These are phyloP conservation scores for Cephalopholis sonnerati DNA, from an alignment of 2,113 vertebrate genomes.

Conservation along the genomic window DNA sequence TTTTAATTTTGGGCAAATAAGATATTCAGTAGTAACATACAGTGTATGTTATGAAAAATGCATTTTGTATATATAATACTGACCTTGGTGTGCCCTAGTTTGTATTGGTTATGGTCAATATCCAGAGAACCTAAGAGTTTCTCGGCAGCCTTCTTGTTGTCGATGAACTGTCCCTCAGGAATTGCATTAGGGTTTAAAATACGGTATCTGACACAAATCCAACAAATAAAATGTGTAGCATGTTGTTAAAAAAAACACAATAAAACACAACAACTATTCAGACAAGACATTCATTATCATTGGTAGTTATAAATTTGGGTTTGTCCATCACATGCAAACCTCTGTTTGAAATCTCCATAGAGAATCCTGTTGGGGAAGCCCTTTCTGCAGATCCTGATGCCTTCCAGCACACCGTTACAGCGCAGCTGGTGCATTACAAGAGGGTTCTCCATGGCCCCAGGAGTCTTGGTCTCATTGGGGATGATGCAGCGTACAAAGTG, in stretches of 20 bases:
- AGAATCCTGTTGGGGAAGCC: slow-evolving; percentile 92
- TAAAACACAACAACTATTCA: neutral
- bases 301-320: neutral
- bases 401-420: slow-evolving; percentile 95
- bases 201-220: slow-evolving; percentile 72
- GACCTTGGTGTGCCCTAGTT: slow-evolving; percentile 89
- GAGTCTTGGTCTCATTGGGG: slow-evolving; percentile 93
- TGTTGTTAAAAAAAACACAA: neutral
- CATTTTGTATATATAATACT: neutral
- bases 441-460: slow-evolving; percentile 93
- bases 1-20: slow-evolving; percentile 2
- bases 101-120: slow-evolving; percentile 88
- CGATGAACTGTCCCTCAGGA: slow-evolving; percentile 90
- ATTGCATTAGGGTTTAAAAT: slow-evolving; percentile 70
- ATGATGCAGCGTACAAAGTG: slow-evolving; percentile 96
- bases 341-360: slow-evolving; percentile 91
- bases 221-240: neutral
- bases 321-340: slow-evolving; percentile 69
- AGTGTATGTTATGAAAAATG: neutral
- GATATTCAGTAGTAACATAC: neutral
- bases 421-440: slow-evolving; percentile 97
- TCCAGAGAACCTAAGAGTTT: slow-evolving; percentile 85
- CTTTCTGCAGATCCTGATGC: slow-evolving; percentile 94
- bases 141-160: slow-evolving; percentile 89
- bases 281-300: neutral